Evolutionary conservation across 2,113 vertebrate genomes (phyloP).

Genomic region (Melospiza melodia): DNA sequence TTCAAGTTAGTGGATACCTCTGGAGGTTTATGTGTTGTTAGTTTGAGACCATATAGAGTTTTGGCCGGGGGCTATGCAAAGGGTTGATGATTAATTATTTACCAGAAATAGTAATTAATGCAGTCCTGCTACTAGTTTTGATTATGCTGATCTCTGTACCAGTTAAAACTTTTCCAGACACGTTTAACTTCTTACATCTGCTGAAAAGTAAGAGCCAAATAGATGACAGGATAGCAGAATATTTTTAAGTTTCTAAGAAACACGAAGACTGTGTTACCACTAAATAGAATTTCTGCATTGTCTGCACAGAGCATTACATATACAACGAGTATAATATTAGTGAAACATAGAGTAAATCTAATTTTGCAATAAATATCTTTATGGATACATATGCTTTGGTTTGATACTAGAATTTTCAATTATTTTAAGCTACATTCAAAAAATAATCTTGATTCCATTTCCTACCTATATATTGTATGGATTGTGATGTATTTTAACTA

Average conservation of each 20-base stretch:
- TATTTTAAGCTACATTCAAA: background rate
- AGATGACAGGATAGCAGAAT: background rate
- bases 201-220: background rate
- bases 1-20: conserved; percentile 41
- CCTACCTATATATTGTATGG: background rate
- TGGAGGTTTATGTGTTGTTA: conserved; percentile 66
- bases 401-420: background rate
- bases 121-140: conserved; percentile 63
- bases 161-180: background rate
- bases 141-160: conserved; percentile 37
- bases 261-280: background rate
- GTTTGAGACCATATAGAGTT: conserved; percentile 55
- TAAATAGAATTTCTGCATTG: background rate
- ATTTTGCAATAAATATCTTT: background rate
- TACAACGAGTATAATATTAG: background rate
- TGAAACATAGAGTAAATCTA: background rate
- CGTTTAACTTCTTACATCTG: background rate
- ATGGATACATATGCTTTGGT: background rate
- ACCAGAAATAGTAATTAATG: conserved; percentile 71
- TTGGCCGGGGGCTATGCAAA: conserved; percentile 54
- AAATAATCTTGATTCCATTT: background rate
- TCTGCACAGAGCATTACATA: background rate
- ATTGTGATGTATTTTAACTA: background rate
- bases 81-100: conserved; percentile 63
- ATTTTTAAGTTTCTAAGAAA: background rate